phyloP scores from a whole-genome alignment of 2,113 vertebrate species.

The Boulengeromyrus knoepffleri region DNA sequence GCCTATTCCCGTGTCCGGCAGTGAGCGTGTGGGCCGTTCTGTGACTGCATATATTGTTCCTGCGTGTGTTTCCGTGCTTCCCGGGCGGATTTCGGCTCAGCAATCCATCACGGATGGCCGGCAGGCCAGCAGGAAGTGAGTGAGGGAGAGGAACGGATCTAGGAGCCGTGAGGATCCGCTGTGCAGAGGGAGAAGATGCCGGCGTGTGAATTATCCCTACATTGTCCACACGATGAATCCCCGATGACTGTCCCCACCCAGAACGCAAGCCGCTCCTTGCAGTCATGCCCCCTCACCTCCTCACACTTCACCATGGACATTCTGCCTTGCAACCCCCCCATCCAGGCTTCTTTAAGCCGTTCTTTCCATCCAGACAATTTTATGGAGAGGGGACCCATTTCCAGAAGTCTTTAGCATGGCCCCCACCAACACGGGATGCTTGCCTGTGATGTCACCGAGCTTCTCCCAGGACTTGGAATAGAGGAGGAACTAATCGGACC shows the following conservation, averaged over 20 bases:
- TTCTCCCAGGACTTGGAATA: constrained; percentile 20
- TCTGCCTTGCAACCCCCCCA: background rate
- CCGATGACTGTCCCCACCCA: background rate
- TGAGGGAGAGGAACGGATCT: background rate
- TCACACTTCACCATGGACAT: background rate
- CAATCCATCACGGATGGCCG: background rate
- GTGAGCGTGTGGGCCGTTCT: background rate
- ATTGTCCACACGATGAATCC: background rate
- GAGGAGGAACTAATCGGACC: background rate
- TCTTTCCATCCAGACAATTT: constrained; percentile 38
- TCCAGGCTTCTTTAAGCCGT: constrained; percentile 30
- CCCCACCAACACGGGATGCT: constrained; percentile 18
- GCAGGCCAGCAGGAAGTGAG: background rate
- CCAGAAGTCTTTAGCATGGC: constrained; percentile 25
- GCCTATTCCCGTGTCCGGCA: background rate
- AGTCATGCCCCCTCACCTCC: background rate
- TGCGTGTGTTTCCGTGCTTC: background rate
- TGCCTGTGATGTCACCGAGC: constrained; percentile 27
- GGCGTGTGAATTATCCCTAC: background rate
- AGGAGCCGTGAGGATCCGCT: background rate
- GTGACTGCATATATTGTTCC: background rate
- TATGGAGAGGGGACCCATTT: constrained; percentile 23
- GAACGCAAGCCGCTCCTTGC: background rate
- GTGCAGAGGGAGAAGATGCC: background rate
- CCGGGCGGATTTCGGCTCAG: background rate